Evolutionary conservation across 2,797 vertebrate genomes (phyloP), one percentile per base, ranked within the genome.

Genomic region (Tokudaia muenninki): DNA sequence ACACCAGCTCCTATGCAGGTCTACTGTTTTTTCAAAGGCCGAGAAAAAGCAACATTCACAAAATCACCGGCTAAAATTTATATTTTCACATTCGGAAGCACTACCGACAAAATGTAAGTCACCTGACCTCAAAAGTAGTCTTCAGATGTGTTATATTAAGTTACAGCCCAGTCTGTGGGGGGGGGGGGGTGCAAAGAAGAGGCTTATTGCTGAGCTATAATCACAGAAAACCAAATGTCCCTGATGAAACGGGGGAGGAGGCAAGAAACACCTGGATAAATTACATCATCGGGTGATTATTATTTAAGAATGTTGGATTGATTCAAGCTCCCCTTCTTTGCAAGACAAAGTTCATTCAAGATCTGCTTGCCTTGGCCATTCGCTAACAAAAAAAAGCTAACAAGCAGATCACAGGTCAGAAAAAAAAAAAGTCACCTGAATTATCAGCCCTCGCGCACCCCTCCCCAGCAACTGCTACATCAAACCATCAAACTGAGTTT

Each of bases 141-240:
- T 67, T 75, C 57, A n/a, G 44, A 94, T 82, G 91, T 91, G 78
- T 82, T 95, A 92, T 63, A 91, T 31, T 80, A 81, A 91, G 91
- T 90, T 88, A 82, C 8, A 83, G 9, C 24, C 70, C 50, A 90
- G 57, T 52, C 29, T 92, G 55, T 37, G 37, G 47, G 31, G 37
- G 92, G 79, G 79, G 94, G 92, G 61, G 77, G 9, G 6, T 44
- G 74, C 87, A 94, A 95, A 86, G 90, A 90, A 94, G 92, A 57
- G 29, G n/a, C 13, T 90, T 95, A 44, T 26, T 96, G 81, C 37
- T 91, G 83, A 96, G 50, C 61, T 95, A 11, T 47, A 92, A 72
- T 70, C 37, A 81, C 29, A 14, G 84, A 91, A 96, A 97, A 92
- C 79, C 95, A 95, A 96, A 82, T 96, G 95, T 11, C 95, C 91